Evolutionary conservation across 1,140 invertebrate species (phyloP), one percentile per base, ranked within the genome.

Genomic region (Aethina tumida): DNA sequence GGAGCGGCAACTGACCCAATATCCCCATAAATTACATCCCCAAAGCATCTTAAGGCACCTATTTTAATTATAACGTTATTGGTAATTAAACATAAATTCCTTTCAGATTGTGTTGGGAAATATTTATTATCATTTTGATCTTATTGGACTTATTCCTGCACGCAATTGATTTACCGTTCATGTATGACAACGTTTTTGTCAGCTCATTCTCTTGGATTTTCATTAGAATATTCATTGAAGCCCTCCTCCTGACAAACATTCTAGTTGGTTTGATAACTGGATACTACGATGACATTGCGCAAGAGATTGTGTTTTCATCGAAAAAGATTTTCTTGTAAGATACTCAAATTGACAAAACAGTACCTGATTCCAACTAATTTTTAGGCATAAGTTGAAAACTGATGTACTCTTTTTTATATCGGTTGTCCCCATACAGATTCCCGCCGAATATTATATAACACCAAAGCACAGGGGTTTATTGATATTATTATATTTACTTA

Each of bases 321-420:
- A 35, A 36, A 19, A 17, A 35, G 36, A 53, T 56, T 30, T 22
- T 41, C 17, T 24, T 35, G 53, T 53, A 36, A 43, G 43, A 49
- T 17, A 14, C 5, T 28, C 16, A 24, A 20, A 10, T n/a, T 33
- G 5, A 8, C n/a, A 22, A 33, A 15, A 15, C 13, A 34, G 16
- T 2, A 29, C 8, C 28, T 2, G 16, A 16, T 20, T 4, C 12
- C 20, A 13, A 31, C 24, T 6, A 9, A 21, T 31, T 53, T 46
- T 35, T 27, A 56, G 52, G 35, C 41, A 55, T 27, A 55, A 56
- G 29, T 34, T 53, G 7, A 49, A 41, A 26, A 45, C 43, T 57
- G 5, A 24, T 48, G 6, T 51, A 48, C 8, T 47, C 51, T 15
- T 34, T 50, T 17, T n/a, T n/a, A n/a, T n/a, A n/a, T n/a, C n/a